Percentiles rank a stretch among this genome's conserved stretches.
Conservation (phyloP, 2,113 vertebrate species). For the Oxyruncus cristatus region DNA sequence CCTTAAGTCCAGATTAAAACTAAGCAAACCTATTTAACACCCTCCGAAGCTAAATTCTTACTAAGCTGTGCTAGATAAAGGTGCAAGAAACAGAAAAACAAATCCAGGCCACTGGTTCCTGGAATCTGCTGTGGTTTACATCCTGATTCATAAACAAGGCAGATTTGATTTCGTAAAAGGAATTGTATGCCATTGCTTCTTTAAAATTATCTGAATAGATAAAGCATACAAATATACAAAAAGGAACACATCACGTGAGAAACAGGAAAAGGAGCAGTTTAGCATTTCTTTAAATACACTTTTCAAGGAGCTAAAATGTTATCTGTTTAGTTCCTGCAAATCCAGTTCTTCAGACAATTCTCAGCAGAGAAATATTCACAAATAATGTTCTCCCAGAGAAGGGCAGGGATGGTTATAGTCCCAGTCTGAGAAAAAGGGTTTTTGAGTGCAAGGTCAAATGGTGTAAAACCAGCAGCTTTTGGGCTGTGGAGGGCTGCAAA, state of each 20-base stretch:
- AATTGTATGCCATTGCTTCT: not conserved
- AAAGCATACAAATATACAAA: not conserved
- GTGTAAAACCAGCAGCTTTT: not conserved
- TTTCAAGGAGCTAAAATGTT: not conserved
- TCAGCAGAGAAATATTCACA: not conserved
- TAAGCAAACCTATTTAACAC: not conserved
- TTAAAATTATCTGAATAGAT: not conserved
- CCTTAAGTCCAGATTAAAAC: not conserved
- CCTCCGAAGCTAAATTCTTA: not conserved
- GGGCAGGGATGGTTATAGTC: not conserved
- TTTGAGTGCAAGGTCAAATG: not conserved
- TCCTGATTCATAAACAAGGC: not conserved
- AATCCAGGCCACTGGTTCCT: not conserved
- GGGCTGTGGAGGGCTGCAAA: not conserved
- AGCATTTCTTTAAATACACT: not conserved
- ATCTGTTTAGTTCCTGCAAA: not conserved
- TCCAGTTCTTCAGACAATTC: not conserved
- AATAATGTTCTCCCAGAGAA: not conserved
- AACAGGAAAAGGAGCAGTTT: not conserved
- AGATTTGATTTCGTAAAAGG: not conserved
- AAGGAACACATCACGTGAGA: not conserved
- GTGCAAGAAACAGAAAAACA: not conserved
- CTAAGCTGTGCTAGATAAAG: not conserved
- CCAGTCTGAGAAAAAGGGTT: not conserved
- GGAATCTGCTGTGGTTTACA: not conserved